Evolutionary conservation across 2,797 vertebrate genomes (phyloP).

Genomic region (Sylvilagus floridanus): DNA sequence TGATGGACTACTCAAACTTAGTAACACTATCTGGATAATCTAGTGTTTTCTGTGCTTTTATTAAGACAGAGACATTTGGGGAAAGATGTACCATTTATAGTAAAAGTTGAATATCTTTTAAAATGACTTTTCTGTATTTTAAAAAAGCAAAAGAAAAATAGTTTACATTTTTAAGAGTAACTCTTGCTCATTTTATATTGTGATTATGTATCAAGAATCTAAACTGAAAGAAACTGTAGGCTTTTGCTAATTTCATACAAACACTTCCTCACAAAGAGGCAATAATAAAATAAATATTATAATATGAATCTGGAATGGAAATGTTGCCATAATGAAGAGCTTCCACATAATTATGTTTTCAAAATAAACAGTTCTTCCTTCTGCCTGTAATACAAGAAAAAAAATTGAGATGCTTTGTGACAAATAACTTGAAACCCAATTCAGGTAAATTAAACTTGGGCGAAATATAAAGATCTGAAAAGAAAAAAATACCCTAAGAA

Average conservation of each 20-base stretch:
- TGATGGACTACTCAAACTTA: background rate
- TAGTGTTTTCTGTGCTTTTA: background rate
- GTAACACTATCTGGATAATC: background rate
- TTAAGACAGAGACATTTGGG: background rate
- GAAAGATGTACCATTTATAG: background rate
- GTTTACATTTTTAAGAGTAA: background rate
- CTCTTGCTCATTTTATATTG: background rate
- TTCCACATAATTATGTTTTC: slow-evolving; percentile 21
- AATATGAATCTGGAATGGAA: background rate
- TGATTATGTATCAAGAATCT: background rate
- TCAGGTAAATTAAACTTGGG: slow-evolving; percentile 52
- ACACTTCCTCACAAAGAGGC: background rate
- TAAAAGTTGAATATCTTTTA: background rate
- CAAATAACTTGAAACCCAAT: slow-evolving; percentile 46
- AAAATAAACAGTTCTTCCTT: background rate
- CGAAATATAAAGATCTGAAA: background rate
- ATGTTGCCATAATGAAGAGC: background rate
- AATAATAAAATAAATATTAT: background rate
- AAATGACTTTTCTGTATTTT: background rate
- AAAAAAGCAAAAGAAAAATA: background rate
- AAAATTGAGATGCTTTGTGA: background rate
- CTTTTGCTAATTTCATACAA: background rate
- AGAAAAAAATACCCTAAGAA: background rate
- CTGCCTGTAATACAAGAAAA: background rate
- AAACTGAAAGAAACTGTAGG: background rate